Conservation (phyloP, 1,140 invertebrate species). For the Anthonomus grandis region DNA sequence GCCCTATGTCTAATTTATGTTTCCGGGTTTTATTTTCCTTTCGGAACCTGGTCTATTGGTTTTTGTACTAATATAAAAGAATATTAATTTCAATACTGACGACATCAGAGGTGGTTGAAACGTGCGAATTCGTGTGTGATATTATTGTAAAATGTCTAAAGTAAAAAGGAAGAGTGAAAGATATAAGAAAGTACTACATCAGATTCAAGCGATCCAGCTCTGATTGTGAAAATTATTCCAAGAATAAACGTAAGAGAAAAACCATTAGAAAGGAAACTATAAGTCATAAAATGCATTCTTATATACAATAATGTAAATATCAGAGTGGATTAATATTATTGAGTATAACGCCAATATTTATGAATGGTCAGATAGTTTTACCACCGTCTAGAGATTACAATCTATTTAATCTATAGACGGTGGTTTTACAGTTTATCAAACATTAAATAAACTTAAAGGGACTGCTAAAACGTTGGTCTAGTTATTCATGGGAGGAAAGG, state of each 20-base stretch:
- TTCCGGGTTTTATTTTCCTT: no score
- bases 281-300: neutral
- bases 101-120: neutral
- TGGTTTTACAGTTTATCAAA: neutral
- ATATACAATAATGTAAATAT: neutral
- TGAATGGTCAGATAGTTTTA: neutral
- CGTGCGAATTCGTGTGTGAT: neutral
- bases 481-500: neutral
- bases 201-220: neutral
- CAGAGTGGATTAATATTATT: no score
- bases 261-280: neutral
- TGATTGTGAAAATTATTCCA: neutral
- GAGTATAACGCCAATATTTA: neutral
- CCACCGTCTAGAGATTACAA: no score
- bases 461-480: conserved; percentile 5
- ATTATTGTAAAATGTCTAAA: neutral
- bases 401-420: no score
- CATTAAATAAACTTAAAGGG: neutral
- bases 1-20: no score
- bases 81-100: no score
- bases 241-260: neutral
- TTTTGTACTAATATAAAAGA: no score
- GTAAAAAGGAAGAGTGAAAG: neutral
- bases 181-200: neutral
- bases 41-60: no score